Evolutionary conservation across 2,113 vertebrate genomes (phyloP).

Genomic region (Pristiophorus japonicus): DNA sequence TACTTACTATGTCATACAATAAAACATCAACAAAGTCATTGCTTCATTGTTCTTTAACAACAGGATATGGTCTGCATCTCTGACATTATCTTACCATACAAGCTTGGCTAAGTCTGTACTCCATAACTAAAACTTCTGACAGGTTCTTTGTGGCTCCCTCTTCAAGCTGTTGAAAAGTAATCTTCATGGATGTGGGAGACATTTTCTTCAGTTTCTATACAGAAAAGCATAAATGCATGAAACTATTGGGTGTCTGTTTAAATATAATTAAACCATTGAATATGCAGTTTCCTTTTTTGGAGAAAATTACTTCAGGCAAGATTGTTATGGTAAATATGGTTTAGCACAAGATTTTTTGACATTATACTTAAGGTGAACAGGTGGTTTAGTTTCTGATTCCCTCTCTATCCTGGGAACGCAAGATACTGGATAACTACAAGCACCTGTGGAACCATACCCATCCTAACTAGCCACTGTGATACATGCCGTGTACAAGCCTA

Average conservation of each 20-base stretch:
- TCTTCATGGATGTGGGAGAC: constrained; percentile 90
- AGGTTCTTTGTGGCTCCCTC: constrained; percentile 71
- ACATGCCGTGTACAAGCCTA: neutral
- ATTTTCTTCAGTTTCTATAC: constrained; percentile 73
- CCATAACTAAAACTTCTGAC: constrained; percentile 78
- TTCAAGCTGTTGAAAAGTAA: constrained; percentile 74
- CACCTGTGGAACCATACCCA: neutral
- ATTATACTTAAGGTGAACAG: neutral
- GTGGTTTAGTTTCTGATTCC: neutral
- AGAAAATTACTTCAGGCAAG: neutral
- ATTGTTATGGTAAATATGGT: neutral
- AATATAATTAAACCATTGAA: neutral
- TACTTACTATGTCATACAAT: neutral
- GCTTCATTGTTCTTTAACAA: neutral
- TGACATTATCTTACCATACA: constrained; percentile 72
- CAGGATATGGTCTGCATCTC: neutral
- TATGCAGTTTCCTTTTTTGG: neutral
- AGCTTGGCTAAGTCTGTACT: constrained; percentile 81
- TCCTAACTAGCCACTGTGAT: neutral
- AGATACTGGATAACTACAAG: neutral
- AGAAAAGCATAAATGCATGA: constrained; percentile 35
- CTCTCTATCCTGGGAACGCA: neutral
- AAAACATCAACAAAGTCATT: neutral
- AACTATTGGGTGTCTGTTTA: neutral
- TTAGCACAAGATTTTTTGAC: neutral